Percentiles rank a stretch among this genome's conserved stretches.
Conservation (phyloP, 92 coral and sea anemone genomes). For the Muricea muricata region DNA sequence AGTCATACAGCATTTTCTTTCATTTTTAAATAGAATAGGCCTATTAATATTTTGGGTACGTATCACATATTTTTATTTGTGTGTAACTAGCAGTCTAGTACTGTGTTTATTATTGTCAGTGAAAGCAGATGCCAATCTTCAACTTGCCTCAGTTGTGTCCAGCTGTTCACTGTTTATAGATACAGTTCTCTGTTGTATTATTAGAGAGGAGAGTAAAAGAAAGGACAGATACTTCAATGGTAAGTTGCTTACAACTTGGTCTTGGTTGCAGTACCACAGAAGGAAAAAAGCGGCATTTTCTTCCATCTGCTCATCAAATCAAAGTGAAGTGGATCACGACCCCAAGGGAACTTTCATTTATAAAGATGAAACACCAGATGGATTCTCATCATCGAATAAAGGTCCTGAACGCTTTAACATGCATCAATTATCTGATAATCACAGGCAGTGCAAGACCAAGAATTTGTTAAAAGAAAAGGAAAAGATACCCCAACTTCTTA, state of each 20-base stretch:
- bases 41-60: no score
- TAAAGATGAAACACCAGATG: constrained; percentile 16
- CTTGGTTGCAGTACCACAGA: background rate
- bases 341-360: constrained; percentile 2
- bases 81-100: no score
- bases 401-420: background rate
- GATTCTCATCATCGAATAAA: constrained; percentile 29
- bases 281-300: background rate
- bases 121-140: background rate
- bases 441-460: background rate
- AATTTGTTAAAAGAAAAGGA: constrained; percentile 1
- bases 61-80: no score
- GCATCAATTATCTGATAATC: constrained; percentile 16
- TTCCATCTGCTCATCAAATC: constrained; percentile 4
- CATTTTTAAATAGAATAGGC: no score
- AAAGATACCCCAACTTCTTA: constrained; percentile 23
- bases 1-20: no score
- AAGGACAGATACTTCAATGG: background rate
- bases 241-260: background rate
- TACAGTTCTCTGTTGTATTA: background rate
- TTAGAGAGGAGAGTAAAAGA: background rate
- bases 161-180: background rate
- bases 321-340: background rate
- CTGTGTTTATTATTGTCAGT: no score
- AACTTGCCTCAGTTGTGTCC: background rate